These are phyloP conservation scores for Pogonomyrmex barbatus DNA, from an alignment of 1,140 invertebrate species.

Conservation along the genomic window DNA sequence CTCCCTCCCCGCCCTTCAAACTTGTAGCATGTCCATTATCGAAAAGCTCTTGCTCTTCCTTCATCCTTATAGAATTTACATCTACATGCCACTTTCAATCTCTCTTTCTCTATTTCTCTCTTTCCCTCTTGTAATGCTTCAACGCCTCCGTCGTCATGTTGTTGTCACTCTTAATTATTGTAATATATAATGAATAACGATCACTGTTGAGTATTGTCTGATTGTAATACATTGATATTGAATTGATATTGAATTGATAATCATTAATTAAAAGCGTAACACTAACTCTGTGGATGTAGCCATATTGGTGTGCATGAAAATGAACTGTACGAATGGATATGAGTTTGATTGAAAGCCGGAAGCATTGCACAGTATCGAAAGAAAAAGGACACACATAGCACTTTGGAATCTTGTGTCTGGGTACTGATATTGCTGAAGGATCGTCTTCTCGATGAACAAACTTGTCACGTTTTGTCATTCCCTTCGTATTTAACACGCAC, in stretches of 20 bases:
- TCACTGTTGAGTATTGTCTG: constrained; percentile 87
- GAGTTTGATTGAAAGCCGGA: constrained; percentile 61
- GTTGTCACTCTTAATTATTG: constrained; percentile 87
- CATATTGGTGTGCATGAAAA: constrained; percentile 81
- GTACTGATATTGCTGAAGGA: background rate
- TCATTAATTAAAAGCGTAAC: constrained; percentile 86
- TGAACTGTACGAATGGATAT: constrained; percentile 61
- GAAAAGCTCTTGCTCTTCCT: constrained; percentile 47
- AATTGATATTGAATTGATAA: constrained; percentile 87
- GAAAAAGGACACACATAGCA: background rate
- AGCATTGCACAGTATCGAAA: constrained; percentile 60
- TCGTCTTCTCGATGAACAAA: constrained; percentile 23
- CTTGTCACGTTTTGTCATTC: background rate
- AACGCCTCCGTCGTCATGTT: constrained; percentile 87
- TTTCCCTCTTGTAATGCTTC: constrained; percentile 81
- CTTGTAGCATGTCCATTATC: constrained; percentile 65
- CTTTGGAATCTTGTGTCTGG: constrained; percentile 2
- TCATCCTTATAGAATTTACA: constrained; percentile 59
- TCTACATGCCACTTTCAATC: constrained; percentile 49
- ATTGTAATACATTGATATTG: constrained; percentile 87
- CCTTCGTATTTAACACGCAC: constrained; percentile 44
- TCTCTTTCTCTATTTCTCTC: constrained; percentile 9
- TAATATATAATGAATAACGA: constrained; percentile 87
- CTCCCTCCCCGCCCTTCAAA: constrained; percentile 33
- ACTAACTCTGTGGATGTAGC: constrained; percentile 85